Percentiles rank a stretch among this genome's conserved stretches.
Evolutionary conservation across 2,113 vertebrate species (phyloP).

Genomic region (Etheostoma cragini): DNA sequence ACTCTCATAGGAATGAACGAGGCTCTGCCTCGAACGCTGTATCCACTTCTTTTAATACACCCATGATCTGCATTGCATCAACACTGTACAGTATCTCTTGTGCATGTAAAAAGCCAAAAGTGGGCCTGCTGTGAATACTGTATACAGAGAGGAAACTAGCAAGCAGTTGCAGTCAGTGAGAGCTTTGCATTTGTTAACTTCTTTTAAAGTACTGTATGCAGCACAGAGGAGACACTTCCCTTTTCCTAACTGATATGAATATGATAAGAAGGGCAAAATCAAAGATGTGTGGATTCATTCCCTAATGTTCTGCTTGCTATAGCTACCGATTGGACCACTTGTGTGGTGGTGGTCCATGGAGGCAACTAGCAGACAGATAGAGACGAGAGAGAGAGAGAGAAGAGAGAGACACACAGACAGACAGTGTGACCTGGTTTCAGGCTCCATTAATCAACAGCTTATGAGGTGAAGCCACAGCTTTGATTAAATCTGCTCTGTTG

Average conservation of each 20-base stretch:
- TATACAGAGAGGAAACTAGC: constrained; percentile 6
- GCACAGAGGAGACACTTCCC: constrained; percentile 5
- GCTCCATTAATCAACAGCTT: constrained; percentile 76
- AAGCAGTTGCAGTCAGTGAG: constrained; percentile 4
- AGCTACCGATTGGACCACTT: neutral
- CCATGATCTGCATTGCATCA: constrained; percentile 1
- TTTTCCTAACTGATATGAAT: constrained; percentile 4
- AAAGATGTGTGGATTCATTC: neutral
- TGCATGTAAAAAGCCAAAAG: constrained; percentile 27
- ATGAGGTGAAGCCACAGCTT: constrained; percentile 62
- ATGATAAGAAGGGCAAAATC: neutral
- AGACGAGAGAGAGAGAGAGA: constrained; percentile 20
- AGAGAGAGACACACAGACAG: constrained; percentile 24
- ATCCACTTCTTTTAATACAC: too few species aligned
- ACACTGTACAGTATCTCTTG: constrained; percentile 25
- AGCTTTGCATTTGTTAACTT: neutral
- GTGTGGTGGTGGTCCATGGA: constrained; percentile 15
- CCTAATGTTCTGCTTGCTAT: neutral
- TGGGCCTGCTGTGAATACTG: constrained; percentile 18
- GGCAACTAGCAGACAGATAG: constrained; percentile 9
- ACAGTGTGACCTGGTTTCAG: constrained; percentile 72
- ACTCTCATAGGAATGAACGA: too few species aligned
- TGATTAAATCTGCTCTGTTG: constrained; percentile 71
- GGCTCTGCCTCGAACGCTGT: too few species aligned
- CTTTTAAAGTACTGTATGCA: neutral